A percentile compares a stretch with the other conserved stretches of the same genome.
Conservation (phyloP, 1,140 invertebrate species). For the Zaprionus vittiger region DNA sequence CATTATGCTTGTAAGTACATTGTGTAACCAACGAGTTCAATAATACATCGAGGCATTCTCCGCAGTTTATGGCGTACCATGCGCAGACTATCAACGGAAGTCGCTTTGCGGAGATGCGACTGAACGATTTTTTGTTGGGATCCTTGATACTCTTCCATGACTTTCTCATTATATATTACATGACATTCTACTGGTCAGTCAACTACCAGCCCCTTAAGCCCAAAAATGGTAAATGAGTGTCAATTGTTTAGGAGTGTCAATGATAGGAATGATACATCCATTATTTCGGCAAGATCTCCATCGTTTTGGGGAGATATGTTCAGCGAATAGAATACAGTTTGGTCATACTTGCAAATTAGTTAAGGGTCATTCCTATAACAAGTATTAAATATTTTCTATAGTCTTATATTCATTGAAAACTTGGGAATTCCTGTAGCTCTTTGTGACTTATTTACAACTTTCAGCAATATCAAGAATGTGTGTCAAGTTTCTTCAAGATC, state of each 20-base stretch:
- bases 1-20: conserved; percentile 45
- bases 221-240: too few relatives aligned
- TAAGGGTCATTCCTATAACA: too few relatives aligned
- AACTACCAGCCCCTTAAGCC: conserved; percentile 15
- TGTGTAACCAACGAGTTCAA: not conserved
- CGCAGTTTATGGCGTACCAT: conserved; percentile 70
- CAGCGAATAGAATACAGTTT: too few relatives aligned
- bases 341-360: too few relatives aligned
- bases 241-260: not conserved
- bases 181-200: conserved; percentile 64
- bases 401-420: too few relatives aligned
- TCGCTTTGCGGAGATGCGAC: conserved; percentile 69
- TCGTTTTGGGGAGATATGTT: too few relatives aligned
- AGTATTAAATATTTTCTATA: too few relatives aligned
- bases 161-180: conserved; percentile 61
- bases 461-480: too few relatives aligned
- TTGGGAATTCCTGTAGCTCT: too few relatives aligned
- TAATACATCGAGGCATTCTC: not conserved
- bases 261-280: not conserved
- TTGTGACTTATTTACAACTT: too few relatives aligned
- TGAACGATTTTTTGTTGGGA: conserved; percentile 57
- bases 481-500: too few relatives aligned
- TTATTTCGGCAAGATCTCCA: too few relatives aligned
- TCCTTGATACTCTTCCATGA: conserved; percentile 71
- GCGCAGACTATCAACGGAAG: conserved; percentile 62